Evolutionary conservation across 2,888 invertebrate genomes (phyloP).

Genomic region (Yponomeuta malinellus): DNA sequence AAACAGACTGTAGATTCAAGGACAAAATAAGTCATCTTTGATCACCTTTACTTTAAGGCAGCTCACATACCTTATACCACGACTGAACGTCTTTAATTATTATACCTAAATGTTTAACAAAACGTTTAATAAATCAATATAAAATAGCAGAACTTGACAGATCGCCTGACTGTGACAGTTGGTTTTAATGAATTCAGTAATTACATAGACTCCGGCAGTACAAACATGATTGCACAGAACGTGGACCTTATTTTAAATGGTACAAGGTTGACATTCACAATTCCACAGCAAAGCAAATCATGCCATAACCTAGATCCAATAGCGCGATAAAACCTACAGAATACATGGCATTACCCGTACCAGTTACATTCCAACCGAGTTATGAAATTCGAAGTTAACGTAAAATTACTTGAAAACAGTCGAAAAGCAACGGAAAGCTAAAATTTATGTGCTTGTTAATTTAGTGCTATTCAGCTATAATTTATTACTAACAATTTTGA

Average conservation of each 20-base stretch:
- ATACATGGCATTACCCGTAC: slow-evolving; percentile 40
- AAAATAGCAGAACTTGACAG: slow-evolving; percentile 28
- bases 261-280: background rate
- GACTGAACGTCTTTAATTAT: background rate
- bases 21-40: too few species aligned
- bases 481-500: slow-evolving; percentile 5
- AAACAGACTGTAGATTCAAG: too few species aligned
- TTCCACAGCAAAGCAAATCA: slow-evolving; percentile 10
- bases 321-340: slow-evolving; percentile 37
- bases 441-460: slow-evolving; percentile 14
- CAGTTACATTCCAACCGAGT: slow-evolving; percentile 32
- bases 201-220: slow-evolving; percentile 31
- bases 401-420: slow-evolving; percentile 20
- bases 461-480: background rate
- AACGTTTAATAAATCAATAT: background rate
- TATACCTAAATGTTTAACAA: background rate
- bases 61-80: too few species aligned
- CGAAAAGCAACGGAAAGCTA: slow-evolving; percentile 12
- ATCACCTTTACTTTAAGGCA: too few species aligned
- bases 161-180: slow-evolving; percentile 37
- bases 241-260: slow-evolving; percentile 14
- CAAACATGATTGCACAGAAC: slow-evolving; percentile 16
- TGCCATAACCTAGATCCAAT: slow-evolving; percentile 26
- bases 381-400: slow-evolving; percentile 31
- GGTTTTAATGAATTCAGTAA: slow-evolving; percentile 38